Percentiles rank a stretch among this genome's conserved stretches.
Evolutionary conservation across 1,140 invertebrate genomes (phyloP).

Genomic region (Psix sp.): DNA sequence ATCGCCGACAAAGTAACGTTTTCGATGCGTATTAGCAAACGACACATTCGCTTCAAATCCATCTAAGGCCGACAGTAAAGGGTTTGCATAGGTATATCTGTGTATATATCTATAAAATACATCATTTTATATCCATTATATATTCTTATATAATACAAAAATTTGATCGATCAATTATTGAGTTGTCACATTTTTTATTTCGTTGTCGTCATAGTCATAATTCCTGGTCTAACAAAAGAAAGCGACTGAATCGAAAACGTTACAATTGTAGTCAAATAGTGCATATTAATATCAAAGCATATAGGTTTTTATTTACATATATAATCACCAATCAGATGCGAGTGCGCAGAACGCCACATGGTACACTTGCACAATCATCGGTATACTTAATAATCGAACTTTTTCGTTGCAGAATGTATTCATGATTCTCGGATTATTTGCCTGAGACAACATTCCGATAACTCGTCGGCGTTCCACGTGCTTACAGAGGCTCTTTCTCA

Average conservation of each 20-base stretch:
- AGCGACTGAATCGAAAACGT: slow-evolving; percentile 44
- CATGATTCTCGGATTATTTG: slow-evolving; percentile 3
- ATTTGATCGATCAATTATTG: no score
- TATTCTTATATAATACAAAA: slow-evolving; percentile 27
- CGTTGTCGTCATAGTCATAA: no score
- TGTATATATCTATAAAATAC: slow-evolving; percentile 54
- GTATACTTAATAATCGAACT: neutral
- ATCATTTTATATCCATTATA: slow-evolving; percentile 39
- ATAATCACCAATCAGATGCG: slow-evolving; percentile 46
- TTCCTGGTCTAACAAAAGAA: no score
- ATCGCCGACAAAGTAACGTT: slow-evolving; percentile 54
- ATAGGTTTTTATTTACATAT: slow-evolving; percentile 55
- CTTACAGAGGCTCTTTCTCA: slow-evolving; percentile 8
- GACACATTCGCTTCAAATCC: slow-evolving; percentile 16
- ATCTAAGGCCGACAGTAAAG: slow-evolving; percentile 29
- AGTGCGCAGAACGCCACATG: slow-evolving; percentile 10
- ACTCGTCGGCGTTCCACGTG: slow-evolving; percentile 1
- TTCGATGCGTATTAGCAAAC: slow-evolving; percentile 35
- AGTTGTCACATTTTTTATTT: no score
- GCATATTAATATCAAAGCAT: slow-evolving; percentile 58
- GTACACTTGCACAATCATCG: slow-evolving; percentile 11
- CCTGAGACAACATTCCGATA: slow-evolving; percentile 19
- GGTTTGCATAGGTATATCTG: slow-evolving; percentile 34
- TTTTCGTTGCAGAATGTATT: neutral
- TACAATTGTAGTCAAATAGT: slow-evolving; percentile 50